phyloP scores from a whole-genome alignment of 2,113 vertebrate species.

The Brachyistius frenatus region DNA sequence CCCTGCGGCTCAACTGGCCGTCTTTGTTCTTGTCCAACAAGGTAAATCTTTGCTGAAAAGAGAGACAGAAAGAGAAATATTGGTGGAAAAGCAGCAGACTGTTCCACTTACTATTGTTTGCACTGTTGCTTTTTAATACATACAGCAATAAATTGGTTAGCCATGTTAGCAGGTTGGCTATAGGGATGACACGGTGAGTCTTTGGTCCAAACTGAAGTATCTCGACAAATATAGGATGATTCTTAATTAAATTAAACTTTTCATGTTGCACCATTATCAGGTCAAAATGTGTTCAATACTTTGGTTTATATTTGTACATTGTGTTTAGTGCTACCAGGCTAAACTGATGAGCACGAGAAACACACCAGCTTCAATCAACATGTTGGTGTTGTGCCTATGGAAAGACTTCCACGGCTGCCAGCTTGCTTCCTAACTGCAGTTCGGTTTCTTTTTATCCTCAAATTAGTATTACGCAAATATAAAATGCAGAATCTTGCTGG shows the following conservation, averaged over 20 bases:
- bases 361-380: no score
- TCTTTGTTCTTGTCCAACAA: constrained; percentile 76
- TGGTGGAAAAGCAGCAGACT: background rate
- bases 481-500: background rate
- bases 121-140: background rate
- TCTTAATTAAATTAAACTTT: no score
- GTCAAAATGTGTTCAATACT: background rate
- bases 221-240: background rate
- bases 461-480: background rate
- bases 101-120: background rate
- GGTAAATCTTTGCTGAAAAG: constrained; percentile 57
- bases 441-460: background rate
- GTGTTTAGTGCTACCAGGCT: no score
- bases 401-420: background rate
- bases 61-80: background rate
- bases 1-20: constrained; percentile 71
- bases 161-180: background rate
- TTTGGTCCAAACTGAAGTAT: background rate
- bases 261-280: no score
- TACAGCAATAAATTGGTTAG: background rate
- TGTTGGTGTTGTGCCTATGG: background rate
- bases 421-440: background rate
- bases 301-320: background rate
- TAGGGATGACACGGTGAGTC: background rate
- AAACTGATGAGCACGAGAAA: no score